These are phyloP conservation scores for Paralichthys olivaceus DNA, from an alignment of 2,113 vertebrate species.

Conservation along the genomic window DNA sequence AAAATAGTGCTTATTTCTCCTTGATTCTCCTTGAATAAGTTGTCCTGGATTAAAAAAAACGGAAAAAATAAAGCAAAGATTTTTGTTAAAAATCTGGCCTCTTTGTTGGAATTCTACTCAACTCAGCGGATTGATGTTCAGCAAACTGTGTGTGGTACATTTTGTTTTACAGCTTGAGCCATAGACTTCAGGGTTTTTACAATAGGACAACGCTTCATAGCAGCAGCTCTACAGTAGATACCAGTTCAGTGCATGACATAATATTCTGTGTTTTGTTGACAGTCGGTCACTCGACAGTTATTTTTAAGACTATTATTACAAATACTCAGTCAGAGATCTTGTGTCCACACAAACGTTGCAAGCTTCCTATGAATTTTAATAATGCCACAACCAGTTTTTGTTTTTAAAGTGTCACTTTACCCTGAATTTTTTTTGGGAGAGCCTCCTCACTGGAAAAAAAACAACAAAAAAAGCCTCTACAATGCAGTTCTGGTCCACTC, in stretches of 20 bases:
- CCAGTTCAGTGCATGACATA: no score
- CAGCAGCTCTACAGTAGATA: background rate
- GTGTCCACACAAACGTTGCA: no score
- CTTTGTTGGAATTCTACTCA: slow-evolving; percentile 16
- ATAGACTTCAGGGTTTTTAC: background rate
- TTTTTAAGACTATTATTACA: background rate
- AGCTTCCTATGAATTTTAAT: no score
- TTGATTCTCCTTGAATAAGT: slow-evolving; percentile 84
- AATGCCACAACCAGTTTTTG: background rate
- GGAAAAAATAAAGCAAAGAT: slow-evolving; percentile 83
- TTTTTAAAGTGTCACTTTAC: background rate
- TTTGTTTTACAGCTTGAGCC: background rate
- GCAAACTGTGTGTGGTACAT: background rate
- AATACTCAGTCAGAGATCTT: background rate
- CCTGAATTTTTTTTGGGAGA: no score
- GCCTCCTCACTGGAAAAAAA: no score
- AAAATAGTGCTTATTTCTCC: slow-evolving; percentile 83
- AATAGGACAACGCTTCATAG: background rate
- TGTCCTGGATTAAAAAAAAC: slow-evolving; percentile 78
- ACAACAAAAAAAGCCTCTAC: no score
- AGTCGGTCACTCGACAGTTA: background rate
- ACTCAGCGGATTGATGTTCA: background rate
- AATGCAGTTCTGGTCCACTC: no score
- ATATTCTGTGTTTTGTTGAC: background rate
- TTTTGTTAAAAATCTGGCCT: slow-evolving; percentile 75